phyloP scores from a whole-genome alignment of 2,888 invertebrate genomes.

The Tipula vernalis region DNA sequence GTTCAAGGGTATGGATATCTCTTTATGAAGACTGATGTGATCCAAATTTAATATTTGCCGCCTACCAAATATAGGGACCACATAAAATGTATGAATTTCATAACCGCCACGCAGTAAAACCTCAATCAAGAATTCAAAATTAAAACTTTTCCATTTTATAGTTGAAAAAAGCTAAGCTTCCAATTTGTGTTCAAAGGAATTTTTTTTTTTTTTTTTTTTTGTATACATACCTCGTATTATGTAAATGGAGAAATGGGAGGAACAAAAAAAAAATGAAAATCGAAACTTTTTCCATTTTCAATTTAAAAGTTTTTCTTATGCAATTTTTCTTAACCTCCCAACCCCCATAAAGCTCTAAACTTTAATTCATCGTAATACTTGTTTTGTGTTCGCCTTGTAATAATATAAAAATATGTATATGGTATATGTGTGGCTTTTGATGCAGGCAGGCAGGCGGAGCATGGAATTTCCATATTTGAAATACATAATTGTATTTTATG shows the following conservation, averaged over 20 bases:
- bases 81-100: not conserved
- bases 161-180: not conserved
- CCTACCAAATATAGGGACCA: not conserved
- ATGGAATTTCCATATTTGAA: not conserved
- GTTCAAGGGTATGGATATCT: not conserved
- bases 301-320: not conserved
- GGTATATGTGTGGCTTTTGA: not conserved
- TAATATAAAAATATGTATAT: not conserved
- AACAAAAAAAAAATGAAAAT: not conserved
- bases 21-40: not conserved
- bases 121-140: not conserved
- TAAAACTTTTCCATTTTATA: not conserved
- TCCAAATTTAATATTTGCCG: no score
- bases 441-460: not conserved
- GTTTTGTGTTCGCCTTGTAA: not conserved
- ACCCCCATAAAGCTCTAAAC: not conserved
- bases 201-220: not conserved
- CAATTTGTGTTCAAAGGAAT: not conserved
- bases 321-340: not conserved
- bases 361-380: not conserved
- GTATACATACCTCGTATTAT: not conserved
- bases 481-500: not conserved
- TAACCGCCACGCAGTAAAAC: not conserved
- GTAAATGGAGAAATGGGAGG: not conserved
- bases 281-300: not conserved